Percentiles rank a stretch among this genome's conserved stretches.
These are phyloP conservation scores for Hymenochirus boettgeri DNA, from an alignment of 2,113 vertebrate species.

Conservation along the genomic window DNA sequence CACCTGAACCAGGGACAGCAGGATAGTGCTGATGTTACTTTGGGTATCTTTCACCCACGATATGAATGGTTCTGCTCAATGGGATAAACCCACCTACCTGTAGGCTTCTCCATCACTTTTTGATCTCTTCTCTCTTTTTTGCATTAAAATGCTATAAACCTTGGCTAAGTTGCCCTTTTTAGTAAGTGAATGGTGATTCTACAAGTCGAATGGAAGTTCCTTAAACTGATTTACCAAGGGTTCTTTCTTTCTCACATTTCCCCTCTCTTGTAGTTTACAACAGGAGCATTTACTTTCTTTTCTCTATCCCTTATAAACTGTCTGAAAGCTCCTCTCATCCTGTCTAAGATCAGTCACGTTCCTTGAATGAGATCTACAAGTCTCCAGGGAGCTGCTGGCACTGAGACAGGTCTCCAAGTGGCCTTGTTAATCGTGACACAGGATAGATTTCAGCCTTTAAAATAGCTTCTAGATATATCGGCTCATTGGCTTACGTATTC, in stretches of 20 bases:
- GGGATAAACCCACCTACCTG: too few species aligned
- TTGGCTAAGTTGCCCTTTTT: background rate
- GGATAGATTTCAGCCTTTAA: slow-evolving; percentile 29
- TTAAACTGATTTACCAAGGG: background rate
- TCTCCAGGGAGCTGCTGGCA: slow-evolving; percentile 14
- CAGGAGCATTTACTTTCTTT: slow-evolving; percentile 3
- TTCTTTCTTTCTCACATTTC: background rate
- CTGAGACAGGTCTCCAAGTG: slow-evolving; percentile 6
- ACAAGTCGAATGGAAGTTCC: too few species aligned
- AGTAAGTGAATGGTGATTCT: too few species aligned
- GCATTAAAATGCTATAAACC: too few species aligned
- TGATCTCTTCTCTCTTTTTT: too few species aligned
- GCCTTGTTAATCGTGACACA: slow-evolving; percentile 4
- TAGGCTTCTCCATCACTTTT: too few species aligned
- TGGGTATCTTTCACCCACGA: too few species aligned
- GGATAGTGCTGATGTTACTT: too few species aligned
- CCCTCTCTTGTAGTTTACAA: background rate
- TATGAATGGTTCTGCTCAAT: too few species aligned
- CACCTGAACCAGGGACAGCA: too few species aligned
- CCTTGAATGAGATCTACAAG: background rate
- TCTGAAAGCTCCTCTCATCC: background rate
- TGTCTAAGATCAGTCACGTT: background rate
- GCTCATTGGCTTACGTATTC: background rate
- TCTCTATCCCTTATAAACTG: background rate
- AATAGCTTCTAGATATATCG: slow-evolving; percentile 11